A percentile compares a stretch with the other conserved stretches of the same genome.
These are phyloP conservation scores for Diadegma fenestrale DNA, from an alignment of 2,888 invertebrate species.

Conservation along the genomic window DNA sequence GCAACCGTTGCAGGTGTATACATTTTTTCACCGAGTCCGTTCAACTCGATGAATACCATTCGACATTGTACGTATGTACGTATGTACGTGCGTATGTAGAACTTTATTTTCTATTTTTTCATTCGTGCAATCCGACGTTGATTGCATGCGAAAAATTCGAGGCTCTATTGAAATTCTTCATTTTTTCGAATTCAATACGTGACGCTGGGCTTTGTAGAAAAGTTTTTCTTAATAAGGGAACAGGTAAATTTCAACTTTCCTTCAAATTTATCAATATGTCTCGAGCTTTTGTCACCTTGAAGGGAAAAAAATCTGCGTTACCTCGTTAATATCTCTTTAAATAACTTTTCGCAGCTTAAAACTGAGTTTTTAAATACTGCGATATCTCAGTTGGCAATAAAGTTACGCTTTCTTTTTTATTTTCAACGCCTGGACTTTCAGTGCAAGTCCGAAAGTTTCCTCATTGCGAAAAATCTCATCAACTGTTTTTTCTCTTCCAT, in stretches of 20 bases:
- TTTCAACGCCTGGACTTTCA: not conserved
- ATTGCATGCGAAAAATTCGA: conserved; percentile 24
- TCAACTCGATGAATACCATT: conserved; percentile 35
- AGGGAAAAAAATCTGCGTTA: not conserved
- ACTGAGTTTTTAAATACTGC: conserved; percentile 8
- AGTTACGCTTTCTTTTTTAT: conserved; percentile 9
- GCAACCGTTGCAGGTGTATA: conserved; percentile 26
- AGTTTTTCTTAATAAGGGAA: not conserved
- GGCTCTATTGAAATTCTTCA: conserved; percentile 12
- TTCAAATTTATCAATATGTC: not conserved
- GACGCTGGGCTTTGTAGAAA: not conserved
- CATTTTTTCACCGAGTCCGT: conserved; percentile 38
- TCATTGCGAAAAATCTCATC: not conserved
- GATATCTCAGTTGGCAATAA: not conserved
- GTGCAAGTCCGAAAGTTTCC: conserved; percentile 28
- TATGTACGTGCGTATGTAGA: not conserved
- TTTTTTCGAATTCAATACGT: conserved; percentile 17
- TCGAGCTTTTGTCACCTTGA: not conserved
- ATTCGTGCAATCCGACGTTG: conserved; percentile 45
- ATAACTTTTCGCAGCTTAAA: not conserved
- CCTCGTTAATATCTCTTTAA: conserved; percentile 5
- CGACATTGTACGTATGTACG: not conserved
- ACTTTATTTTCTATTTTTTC: conserved; percentile 28
- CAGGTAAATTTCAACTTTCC: not conserved
- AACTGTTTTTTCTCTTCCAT: not conserved